phyloP scores from a whole-genome alignment of 2,888 invertebrate genomes.

The Acrobasis suavella region DNA sequence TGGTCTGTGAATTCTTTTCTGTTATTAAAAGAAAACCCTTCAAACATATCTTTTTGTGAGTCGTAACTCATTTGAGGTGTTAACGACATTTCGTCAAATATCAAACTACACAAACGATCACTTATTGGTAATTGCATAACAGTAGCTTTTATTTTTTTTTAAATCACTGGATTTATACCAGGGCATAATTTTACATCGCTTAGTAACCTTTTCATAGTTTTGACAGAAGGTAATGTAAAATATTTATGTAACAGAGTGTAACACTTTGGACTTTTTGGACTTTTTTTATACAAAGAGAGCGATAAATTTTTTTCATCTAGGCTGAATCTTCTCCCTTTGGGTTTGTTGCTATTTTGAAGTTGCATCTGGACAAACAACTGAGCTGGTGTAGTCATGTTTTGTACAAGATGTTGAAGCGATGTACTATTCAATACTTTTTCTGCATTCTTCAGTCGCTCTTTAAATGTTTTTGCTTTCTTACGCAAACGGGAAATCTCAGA shows the following conservation, averaged over 20 bases:
- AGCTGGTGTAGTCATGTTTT: background rate
- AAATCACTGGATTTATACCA: constrained; percentile 27
- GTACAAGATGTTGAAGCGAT: no score
- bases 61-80: constrained; percentile 28
- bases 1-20: constrained; percentile 27
- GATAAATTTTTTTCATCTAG: constrained; percentile 28
- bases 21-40: constrained; percentile 17
- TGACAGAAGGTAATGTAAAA: constrained; percentile 34
- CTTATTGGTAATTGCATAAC: background rate
- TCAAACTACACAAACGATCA: constrained; percentile 28
- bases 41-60: constrained; percentile 25
- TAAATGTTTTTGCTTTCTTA: no score
- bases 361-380: constrained; percentile 6
- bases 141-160: no score
- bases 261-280: constrained; percentile 32
- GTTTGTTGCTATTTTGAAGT: constrained; percentile 14
- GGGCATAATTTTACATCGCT: constrained; percentile 26
- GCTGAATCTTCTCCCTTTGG: constrained; percentile 28
- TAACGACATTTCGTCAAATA: constrained; percentile 36
- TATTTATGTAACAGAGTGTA: constrained; percentile 28
- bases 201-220: constrained; percentile 29
- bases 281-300: constrained; percentile 29
- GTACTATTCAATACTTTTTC: no score
- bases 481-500: no score
- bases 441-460: no score